A percentile compares a stretch with the other conserved stretches of the same genome.
Conservation (phyloP, 2,797 vertebrate species). For the Pangasius krempfi region DNA sequence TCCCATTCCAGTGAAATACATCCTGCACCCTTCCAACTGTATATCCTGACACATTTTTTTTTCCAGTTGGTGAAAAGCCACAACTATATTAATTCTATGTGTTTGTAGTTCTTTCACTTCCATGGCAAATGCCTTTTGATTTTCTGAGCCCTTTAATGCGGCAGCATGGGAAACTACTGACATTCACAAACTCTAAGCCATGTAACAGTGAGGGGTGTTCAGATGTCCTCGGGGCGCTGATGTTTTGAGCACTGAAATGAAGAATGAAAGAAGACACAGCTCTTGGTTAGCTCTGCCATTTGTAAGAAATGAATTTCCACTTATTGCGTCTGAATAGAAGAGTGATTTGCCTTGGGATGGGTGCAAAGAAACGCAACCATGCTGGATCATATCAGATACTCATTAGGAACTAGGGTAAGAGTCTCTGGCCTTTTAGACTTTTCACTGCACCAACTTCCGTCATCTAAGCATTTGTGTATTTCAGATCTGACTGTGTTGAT, state of each 20-base stretch:
- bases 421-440: not conserved
- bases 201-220: not conserved
- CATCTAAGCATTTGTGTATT: not conserved
- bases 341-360: not conserved
- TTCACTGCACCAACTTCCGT: not conserved
- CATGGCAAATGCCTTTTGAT: not conserved
- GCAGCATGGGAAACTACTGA: not conserved
- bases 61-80: not conserved
- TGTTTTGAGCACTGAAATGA: not conserved
- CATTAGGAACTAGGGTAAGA: not conserved
- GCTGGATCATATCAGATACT: not conserved
- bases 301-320: not conserved
- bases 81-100: not conserved
- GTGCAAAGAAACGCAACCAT: not conserved
- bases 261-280: not conserved
- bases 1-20: not conserved
- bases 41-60: not conserved
- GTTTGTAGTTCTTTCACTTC: not conserved
- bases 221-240: not conserved
- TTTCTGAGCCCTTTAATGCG: not conserved
- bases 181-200: not conserved
- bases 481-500: not conserved
- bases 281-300: not conserved
- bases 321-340: not conserved
- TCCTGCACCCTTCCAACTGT: not conserved